Base-by-base conservation (phyloP, 2,888 invertebrate species). In the Drosophila gaucha region DNA sequence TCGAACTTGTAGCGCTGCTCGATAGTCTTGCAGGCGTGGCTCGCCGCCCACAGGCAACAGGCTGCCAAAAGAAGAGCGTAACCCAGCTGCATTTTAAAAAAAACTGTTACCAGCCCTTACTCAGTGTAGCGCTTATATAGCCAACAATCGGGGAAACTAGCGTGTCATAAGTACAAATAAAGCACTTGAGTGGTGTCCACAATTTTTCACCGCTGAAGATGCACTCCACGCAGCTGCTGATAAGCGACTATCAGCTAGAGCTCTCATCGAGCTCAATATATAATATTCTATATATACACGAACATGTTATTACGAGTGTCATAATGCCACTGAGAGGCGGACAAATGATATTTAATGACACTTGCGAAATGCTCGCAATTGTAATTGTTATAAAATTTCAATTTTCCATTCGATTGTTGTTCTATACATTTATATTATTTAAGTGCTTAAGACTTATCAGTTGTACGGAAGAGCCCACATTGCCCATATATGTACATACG, bases 1-100 rank as follows among this genome's bases (percentile, higher is more conserved):
- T 75, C 74, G 55, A 91, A 91, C 62, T 87, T 76, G 33, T 80
- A 85, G 3, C 79, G 84, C 64, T 88, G 89, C 30, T 88, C 89
- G n/a, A 86, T 74, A 46, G 71, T 75, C 54, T 72, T 68, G 28
- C 91, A 90, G 22, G 74, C 46, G 6, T 69, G 38, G 1, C 44
- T 65, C 5, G 47, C 30, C 38, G 51, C 46, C 72, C 69, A 80
- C 14, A 64, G 39, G 63, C 60, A 64, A 60, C 66, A 68, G 49
- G 47, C 22, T 6, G 55, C 31, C 14, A 78, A 20, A 43, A 85
- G 33, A 18, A 73, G 30, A 6, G 30, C 4, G 12, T 58, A 41
- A 6, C 33, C 46, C 10, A 41, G 16, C 10, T 55, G 24, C 72
- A 72, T 72, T 59, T 44, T 59, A 1, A 28, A 6, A 28, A 24